Conservation (phyloP, 2,888 invertebrate species). For the Hyposoter dolosus region DNA sequence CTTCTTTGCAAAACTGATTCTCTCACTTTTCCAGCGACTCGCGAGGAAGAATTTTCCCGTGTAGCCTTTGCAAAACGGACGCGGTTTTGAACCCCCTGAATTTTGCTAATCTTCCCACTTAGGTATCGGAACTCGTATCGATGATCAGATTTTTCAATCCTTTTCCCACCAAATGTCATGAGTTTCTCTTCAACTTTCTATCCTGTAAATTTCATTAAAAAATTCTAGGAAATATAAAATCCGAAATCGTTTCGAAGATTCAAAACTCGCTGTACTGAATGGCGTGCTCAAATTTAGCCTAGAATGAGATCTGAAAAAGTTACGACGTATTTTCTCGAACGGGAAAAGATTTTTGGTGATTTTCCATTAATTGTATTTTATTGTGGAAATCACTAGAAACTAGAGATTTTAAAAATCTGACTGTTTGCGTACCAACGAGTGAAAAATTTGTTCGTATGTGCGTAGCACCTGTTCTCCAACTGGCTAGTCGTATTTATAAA, state of each 20-base stretch:
- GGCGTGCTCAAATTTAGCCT: too few species aligned
- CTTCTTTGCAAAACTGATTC: constrained; percentile 84
- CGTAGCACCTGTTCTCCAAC: constrained; percentile 14
- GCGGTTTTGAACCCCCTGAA: not conserved
- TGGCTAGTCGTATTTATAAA: constrained; percentile 76
- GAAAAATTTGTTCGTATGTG: constrained; percentile 65
- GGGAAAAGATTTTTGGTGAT: too few species aligned
- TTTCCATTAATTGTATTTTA: too few species aligned
- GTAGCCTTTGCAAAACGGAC: constrained; percentile 26
- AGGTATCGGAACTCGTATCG: not conserved
- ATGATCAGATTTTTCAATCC: not conserved
- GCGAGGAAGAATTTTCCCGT: constrained; percentile 75
- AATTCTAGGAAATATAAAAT: too few species aligned
- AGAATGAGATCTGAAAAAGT: too few species aligned
- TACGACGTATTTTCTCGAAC: too few species aligned
- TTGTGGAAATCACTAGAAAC: not conserved
- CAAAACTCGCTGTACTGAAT: too few species aligned
- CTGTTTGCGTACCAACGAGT: constrained; percentile 2
- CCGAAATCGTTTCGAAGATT: too few species aligned
- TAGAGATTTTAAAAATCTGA: not conserved
- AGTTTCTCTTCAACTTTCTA: not conserved
- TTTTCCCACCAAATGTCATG: not conserved
- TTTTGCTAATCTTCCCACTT: not conserved
- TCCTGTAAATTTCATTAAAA: too few species aligned
- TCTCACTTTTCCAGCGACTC: constrained; percentile 71